phyloP scores from a whole-genome alignment of 2,888 invertebrate species.

The Ormia ochracea region DNA sequence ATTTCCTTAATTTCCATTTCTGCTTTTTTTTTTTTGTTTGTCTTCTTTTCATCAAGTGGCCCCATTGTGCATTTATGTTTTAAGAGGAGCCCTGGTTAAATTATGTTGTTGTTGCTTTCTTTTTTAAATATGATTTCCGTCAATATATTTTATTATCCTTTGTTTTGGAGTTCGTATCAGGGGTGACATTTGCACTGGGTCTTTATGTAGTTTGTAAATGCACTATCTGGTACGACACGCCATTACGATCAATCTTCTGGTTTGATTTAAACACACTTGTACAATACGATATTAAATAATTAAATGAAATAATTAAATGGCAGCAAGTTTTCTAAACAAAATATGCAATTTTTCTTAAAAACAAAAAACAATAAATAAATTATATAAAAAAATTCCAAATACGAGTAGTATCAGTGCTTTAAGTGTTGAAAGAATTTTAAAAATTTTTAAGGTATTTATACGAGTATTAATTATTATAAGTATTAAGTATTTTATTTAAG shows the following conservation, averaged over 20 bases:
- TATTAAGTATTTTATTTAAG: slow-evolving; percentile 39
- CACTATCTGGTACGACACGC: slow-evolving; percentile 99
- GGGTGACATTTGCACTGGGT: slow-evolving; percentile 95
- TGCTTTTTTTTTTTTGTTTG: no score
- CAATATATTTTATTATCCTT: slow-evolving; percentile 57
- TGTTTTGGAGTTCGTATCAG: slow-evolving; percentile 96
- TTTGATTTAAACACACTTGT: slow-evolving; percentile 58
- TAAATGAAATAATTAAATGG: slow-evolving; percentile 47
- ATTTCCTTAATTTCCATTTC: no score
- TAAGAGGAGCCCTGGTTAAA: background rate
- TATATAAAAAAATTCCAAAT: no score
- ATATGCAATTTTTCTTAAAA: slow-evolving; percentile 72
- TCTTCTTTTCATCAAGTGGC: no score
- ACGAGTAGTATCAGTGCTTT: slow-evolving; percentile 33
- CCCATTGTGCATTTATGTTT: slow-evolving; percentile 7
- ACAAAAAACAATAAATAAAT: background rate
- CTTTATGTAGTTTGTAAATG: slow-evolving; percentile 91
- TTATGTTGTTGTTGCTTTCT: slow-evolving; percentile 12
- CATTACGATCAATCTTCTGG: slow-evolving; percentile 79
- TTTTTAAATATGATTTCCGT: slow-evolving; percentile 31
- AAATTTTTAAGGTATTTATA: slow-evolving; percentile 21
- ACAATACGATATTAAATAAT: background rate
- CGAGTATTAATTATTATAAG: background rate
- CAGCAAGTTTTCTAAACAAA: slow-evolving; percentile 43
- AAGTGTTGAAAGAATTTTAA: slow-evolving; percentile 45